Conservation (phyloP, 1,140 invertebrate species). For the Thaumatotibia leucotreta region DNA sequence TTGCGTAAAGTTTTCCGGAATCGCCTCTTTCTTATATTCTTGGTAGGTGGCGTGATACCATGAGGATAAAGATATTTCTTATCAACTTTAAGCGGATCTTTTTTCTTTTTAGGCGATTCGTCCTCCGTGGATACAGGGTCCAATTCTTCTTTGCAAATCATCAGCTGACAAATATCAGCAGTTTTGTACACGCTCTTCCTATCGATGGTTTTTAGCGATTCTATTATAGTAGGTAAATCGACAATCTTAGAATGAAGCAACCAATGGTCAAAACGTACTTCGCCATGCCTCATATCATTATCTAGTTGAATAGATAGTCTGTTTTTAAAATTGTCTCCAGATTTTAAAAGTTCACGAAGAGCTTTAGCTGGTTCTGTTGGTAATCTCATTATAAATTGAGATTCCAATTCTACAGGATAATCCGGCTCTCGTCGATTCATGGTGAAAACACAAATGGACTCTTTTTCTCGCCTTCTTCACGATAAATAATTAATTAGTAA, state of each 20-base stretch:
- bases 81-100: slow-evolving; percentile 93
- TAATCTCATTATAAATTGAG: slow-evolving; percentile 91
- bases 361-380: slow-evolving; percentile 88
- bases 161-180: slow-evolving; percentile 95
- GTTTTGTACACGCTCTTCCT: slow-evolving; percentile 98
- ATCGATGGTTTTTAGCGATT: slow-evolving; percentile 98
- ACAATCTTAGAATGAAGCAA: slow-evolving; percentile 92
- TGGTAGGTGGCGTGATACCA: slow-evolving; percentile 94
- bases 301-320: slow-evolving; percentile 92
- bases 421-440: slow-evolving; percentile 55
- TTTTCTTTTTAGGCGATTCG: slow-evolving; percentile 91
- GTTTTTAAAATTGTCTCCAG: slow-evolving; percentile 90
- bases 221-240: slow-evolving; percentile 95
- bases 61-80: slow-evolving; percentile 97
- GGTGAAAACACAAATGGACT: not conserved
- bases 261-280: slow-evolving; percentile 93
- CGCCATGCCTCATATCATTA: slow-evolving; percentile 92
- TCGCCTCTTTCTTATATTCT: slow-evolving; percentile 94
- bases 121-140: slow-evolving; percentile 87
- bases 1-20: slow-evolving; percentile 98
- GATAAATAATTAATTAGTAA: no score
- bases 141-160: slow-evolving; percentile 92
- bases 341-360: slow-evolving; percentile 85
- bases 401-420: slow-evolving; percentile 88
- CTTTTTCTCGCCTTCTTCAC: no score